These are phyloP conservation scores for Dendroctonus valens DNA, from an alignment of 1,140 invertebrate genomes.

Conservation along the genomic window DNA sequence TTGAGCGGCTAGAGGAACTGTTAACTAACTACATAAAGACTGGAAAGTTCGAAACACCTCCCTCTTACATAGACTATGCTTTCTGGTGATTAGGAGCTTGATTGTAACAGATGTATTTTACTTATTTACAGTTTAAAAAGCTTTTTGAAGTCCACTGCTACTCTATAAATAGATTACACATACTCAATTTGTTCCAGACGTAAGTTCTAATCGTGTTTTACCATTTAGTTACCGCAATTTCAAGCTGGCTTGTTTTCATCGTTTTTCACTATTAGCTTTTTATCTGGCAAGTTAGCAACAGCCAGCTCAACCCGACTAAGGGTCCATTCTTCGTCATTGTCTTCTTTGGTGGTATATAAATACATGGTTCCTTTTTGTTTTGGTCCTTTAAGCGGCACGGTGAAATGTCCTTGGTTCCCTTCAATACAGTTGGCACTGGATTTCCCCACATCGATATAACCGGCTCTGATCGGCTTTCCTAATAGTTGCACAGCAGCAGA, in stretches of 20 bases:
- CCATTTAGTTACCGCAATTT: conserved; percentile 1
- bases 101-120: not conserved
- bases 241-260: not conserved
- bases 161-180: too few relatives aligned
- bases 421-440: conserved; percentile 56
- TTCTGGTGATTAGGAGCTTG: conserved; percentile 19
- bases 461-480: conserved; percentile 65
- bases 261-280: conserved; percentile 52
- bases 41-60: conserved; percentile 62
- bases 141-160: not conserved
- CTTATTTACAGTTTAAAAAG: conserved; percentile 8
- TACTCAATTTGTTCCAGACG: too few relatives aligned
- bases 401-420: conserved; percentile 56
- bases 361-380: conserved; percentile 59
- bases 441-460: conserved; percentile 58
- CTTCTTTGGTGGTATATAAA: conserved; percentile 53
- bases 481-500: conserved; percentile 57
- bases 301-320: conserved; percentile 57
- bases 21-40: conserved; percentile 64
- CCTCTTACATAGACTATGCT: conserved; percentile 51
- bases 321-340: conserved; percentile 50
- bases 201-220: too few relatives aligned
- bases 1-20: conserved; percentile 72
- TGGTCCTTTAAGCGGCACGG: conserved; percentile 59
- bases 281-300: conserved; percentile 53